Conservation (phyloP, 2,113 vertebrate species). For the Aptenodytes forsteri region DNA sequence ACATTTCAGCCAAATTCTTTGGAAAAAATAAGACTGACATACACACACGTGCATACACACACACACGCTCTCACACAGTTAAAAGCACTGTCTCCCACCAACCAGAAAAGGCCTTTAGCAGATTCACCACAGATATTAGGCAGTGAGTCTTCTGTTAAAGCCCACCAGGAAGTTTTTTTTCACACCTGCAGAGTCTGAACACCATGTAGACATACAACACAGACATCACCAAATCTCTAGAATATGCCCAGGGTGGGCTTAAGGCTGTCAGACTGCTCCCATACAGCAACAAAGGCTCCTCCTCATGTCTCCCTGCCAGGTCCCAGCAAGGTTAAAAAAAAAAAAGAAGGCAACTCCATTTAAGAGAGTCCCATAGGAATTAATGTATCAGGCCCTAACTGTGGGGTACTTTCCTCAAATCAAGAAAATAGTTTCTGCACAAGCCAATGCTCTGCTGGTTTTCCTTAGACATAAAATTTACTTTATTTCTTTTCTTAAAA, state of each 20-base stretch:
- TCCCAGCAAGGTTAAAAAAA: not conserved
- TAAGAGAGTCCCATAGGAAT: constrained; percentile 9
- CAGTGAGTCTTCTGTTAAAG: not conserved
- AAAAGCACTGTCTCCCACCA: not conserved
- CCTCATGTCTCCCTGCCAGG: constrained; percentile 10
- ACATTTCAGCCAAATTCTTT: constrained; percentile 46
- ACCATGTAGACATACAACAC: not conserved
- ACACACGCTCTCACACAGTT: not conserved
- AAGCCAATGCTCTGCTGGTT: constrained; percentile 74
- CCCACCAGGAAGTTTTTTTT: not conserved
- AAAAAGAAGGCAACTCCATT: not conserved
- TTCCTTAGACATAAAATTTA: constrained; percentile 74
- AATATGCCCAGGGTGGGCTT: constrained; percentile 52
- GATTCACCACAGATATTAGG: not conserved
- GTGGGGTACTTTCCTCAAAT: constrained; percentile 21
- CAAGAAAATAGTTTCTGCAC: constrained; percentile 53
- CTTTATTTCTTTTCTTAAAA: constrained; percentile 69
- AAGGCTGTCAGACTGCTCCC: constrained; percentile 62
- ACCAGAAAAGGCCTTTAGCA: not conserved
- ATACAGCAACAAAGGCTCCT: constrained; percentile 44
- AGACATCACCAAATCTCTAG: not conserved
- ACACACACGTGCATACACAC: too few species aligned
- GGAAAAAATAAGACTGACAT: not conserved
- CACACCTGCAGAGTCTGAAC: constrained; percentile 26
- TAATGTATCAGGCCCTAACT: constrained; percentile 18